Evolutionary conservation across 2,113 vertebrate genomes (phyloP).

Genomic region (Campylorhamphus procurvoides): DNA sequence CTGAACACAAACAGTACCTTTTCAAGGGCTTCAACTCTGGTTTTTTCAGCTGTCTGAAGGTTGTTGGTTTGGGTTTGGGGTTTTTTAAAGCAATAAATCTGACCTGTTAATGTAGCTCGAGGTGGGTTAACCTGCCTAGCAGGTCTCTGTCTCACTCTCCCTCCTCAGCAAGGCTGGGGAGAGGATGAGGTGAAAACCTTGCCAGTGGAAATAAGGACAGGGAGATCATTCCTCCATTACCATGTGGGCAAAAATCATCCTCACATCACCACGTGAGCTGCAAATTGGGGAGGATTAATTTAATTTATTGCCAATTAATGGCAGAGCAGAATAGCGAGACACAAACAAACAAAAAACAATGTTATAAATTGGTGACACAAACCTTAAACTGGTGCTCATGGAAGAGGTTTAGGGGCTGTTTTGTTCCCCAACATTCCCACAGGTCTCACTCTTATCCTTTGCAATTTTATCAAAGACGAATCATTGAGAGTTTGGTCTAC

Average conservation of each 20-base stretch:
- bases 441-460: not conserved
- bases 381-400: not conserved
- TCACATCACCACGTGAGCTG: not conserved
- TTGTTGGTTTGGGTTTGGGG: not conserved
- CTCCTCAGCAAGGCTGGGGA: not conserved
- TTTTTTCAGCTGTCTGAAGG: not conserved
- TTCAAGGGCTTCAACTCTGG: not conserved
- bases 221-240: not conserved
- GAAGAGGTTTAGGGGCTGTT: not conserved
- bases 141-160: not conserved
- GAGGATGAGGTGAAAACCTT: not conserved
- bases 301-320: not conserved
- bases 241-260: not conserved
- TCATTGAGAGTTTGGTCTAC: not conserved
- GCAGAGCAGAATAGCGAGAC: rapidly evolving
- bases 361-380: not conserved
- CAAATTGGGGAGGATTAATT: not conserved
- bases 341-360: not conserved
- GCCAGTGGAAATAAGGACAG: rapidly evolving
- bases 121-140: not conserved
- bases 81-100: not conserved
- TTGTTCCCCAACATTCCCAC: not conserved
- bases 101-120: not conserved
- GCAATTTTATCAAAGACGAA: not conserved
- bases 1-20: not conserved